Base-by-base conservation (phyloP, 1,140 invertebrate species). In the Belonocnema kinseyi region DNA sequence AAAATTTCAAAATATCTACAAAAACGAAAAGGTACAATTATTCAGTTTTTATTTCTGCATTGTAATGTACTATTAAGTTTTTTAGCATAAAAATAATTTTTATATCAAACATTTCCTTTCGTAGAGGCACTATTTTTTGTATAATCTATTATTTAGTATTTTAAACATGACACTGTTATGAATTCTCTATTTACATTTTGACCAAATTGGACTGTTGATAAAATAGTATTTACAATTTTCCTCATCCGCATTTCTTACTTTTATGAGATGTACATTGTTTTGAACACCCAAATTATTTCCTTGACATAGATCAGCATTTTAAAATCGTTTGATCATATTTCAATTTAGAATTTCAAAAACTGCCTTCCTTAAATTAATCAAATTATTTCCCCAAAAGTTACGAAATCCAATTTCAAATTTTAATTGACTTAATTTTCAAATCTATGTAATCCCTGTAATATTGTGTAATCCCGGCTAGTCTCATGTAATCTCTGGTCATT, bases 1-100 rank as follows among this genome's bases (percentile, higher is more conserved):
- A 72, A 91, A 91, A 82, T 94, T 95, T 71, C 85, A 89, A 72
- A 85, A 83, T 56, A 90, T 93, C 76, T 94, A 93, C 78, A 85
- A 90, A 5, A 79, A 87, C 19, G 85, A 91, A 80, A 90, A 90
- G 90, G 93, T 94, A 87, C 82, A 78, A 66, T 54, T 72, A 72
- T 21, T 71, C 66, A 3, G n/a, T 76, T 73, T 72, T 61, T 61
- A 21, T 33, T 19, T 71, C 56, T 77, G 3, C 17, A 14, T 11
- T 56, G 7, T 46, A 54, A 33, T 33, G 2, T 33, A 33, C 4
- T 33, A 33, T 33, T 33, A 2, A 33, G 4, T 70, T 11, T 4
- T 46, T 66, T 58, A 16, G 12, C 33, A 40, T 70, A 26, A 54
- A 26, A 70, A 26, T 14, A 13, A 46, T 33, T 52, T 33, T 4